Percentiles rank a stretch among this genome's conserved stretches.
These are phyloP conservation scores for Piaya cayana DNA, from an alignment of 2,113 vertebrate genomes.

Conservation along the genomic window DNA sequence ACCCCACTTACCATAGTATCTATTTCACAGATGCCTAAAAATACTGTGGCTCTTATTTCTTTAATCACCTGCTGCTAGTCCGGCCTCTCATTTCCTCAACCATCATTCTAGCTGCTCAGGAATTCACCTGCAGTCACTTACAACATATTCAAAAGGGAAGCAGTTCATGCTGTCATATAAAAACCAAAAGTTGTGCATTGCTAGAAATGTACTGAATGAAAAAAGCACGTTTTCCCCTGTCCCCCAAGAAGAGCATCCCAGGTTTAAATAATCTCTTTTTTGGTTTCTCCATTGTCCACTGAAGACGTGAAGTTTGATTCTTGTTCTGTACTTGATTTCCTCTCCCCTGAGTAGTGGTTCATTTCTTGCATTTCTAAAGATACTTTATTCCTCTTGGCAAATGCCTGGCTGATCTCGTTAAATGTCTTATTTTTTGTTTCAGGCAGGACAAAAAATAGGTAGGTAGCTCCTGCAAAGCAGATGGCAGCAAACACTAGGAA, in stretches of 20 bases:
- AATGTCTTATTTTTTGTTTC: constrained; percentile 97
- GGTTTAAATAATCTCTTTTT: constrained; percentile 32
- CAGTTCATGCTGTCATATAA: background rate
- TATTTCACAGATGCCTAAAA: background rate
- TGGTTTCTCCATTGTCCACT: background rate
- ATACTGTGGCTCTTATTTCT: background rate
- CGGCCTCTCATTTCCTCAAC: background rate
- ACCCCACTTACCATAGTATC: background rate
- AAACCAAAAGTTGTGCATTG: background rate
- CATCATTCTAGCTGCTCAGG: background rate
- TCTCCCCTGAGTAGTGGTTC: constrained; percentile 16
- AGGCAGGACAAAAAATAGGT: constrained; percentile 86
- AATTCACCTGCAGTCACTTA: background rate
- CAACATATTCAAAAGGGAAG: background rate
- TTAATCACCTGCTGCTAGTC: background rate
- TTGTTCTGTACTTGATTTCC: background rate
- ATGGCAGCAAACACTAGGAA: constrained; percentile 89
- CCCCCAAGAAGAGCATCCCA: background rate
- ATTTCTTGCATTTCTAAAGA: constrained; percentile 67
- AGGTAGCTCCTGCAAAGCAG: constrained; percentile 80
- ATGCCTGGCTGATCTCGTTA: constrained; percentile 88
- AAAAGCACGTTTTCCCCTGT: accelerated
- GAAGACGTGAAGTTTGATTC: constrained; percentile 44
- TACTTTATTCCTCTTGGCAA: constrained; percentile 87
- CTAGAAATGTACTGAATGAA: background rate